Base-by-base conservation (phyloP, 1,140 invertebrate species). In the Panagrolaimus sp. region DNA sequence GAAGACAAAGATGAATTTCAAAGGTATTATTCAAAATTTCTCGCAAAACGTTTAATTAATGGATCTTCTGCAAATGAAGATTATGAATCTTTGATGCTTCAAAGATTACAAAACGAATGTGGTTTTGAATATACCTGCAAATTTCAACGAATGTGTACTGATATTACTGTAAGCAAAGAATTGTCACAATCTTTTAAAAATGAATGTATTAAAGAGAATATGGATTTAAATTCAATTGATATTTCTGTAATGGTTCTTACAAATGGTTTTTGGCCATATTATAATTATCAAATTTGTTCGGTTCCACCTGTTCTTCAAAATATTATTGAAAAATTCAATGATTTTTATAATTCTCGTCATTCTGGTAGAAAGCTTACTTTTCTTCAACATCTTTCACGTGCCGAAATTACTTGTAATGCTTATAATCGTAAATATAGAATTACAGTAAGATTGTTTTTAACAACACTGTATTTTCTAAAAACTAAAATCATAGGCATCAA, bases 1-100 rank as follows among this genome's bases (percentile, higher is more conserved):
- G 95, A 98, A 86, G 96, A 99, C 85, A 99, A 98, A 86, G 96
- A 99, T 85, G 95, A 98, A n/a, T 98, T 98, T 85, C 95, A 98
- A 85, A 98, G 96, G 83, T 98, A 97, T 85, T 99, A 98, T 84
- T 95, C 92, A 82, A 98, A 98, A 87, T 96, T 98, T 93, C 85
- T 98, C 68, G 94, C 94, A 4, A 98, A 97, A 86, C 88, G 96
- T 70, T 87, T 98, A 72, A 94, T 98, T 0, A 90, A 92, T 80
- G 93, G 97, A 80, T 92, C 95, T 89, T 97, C 93, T 27, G 94
- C 95, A 13, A 96, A 92, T 79, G 96, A 99, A 83, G 96, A 99
- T 85, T 93, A 94, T 13, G 96, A 99, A 87, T 92, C 93, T 61
- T 94, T 92, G 71, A 98, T 99, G 95, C 98, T 99, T 85, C 96